Conservation (phyloP, 2,797 vertebrate genomes). For the Falco novaeseelandiae region DNA sequence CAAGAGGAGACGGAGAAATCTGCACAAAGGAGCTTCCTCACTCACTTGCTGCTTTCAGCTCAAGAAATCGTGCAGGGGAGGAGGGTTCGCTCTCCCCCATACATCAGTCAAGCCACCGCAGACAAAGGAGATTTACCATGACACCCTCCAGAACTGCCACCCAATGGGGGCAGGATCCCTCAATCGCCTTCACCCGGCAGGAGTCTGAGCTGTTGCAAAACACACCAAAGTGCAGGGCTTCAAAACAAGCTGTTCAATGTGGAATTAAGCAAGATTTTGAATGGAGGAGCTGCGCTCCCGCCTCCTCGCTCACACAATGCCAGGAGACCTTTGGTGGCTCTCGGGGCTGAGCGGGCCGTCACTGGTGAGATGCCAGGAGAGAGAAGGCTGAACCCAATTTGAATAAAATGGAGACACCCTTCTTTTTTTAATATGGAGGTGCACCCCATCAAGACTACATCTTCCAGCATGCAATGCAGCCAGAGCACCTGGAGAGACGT, state of each 20-base stretch:
- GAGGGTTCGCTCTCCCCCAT: conserved; percentile 31
- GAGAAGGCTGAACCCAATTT: not conserved
- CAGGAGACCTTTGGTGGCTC: not conserved
- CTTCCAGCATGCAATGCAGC: conserved; percentile 48
- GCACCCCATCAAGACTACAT: conserved; percentile 36
- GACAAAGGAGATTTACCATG: conserved; percentile 64
- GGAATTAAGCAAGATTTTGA: not conserved
- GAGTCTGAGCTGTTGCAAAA: conserved; percentile 22
- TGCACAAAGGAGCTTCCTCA: conserved; percentile 76
- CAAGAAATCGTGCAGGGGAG: conserved; percentile 54
- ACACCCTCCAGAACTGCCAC: conserved; percentile 49
- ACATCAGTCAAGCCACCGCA: conserved; percentile 14
- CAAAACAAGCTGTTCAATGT: not conserved
- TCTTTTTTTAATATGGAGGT: conserved; percentile 64
- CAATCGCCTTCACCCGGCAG: not conserved
- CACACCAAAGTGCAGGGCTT: not conserved
- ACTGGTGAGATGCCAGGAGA: not conserved
- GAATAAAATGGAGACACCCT: conserved; percentile 57
- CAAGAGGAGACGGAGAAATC: conserved; percentile 65
- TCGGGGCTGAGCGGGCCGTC: not conserved
- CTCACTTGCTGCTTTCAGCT: conserved; percentile 71
- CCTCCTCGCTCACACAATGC: not conserved
- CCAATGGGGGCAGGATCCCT: not conserved
- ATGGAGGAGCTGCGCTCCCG: not conserved
- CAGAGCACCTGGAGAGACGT: not conserved